Conservation (phyloP, 2,888 invertebrate genomes). For the Conchocele bisecta region DNA sequence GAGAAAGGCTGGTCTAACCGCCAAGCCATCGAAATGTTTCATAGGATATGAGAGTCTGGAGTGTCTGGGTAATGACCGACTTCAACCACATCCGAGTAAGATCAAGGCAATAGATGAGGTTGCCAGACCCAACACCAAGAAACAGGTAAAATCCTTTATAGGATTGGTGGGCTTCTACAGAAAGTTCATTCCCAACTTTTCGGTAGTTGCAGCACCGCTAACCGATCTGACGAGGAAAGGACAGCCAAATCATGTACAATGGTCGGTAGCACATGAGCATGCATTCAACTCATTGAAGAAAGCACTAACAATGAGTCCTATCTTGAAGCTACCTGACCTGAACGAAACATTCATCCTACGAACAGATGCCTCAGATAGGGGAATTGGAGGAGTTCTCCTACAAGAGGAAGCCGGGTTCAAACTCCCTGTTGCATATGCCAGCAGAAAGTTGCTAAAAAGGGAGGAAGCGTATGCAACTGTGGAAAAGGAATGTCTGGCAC, state of each 20-base stretch:
- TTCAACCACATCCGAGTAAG: background rate
- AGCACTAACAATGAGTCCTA: slow-evolving; percentile 4
- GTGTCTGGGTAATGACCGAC: background rate
- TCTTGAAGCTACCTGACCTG: slow-evolving; percentile 38
- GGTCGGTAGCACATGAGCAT: slow-evolving; percentile 15
- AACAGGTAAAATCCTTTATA: slow-evolving; percentile 3
- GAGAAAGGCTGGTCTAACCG: background rate
- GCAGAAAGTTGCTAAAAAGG: no score
- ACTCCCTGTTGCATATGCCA: no score
- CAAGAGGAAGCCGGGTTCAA: slow-evolving; percentile 20
- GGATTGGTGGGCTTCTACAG: slow-evolving; percentile 10
- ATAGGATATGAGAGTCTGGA: no score
- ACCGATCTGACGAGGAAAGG: slow-evolving; percentile 32
- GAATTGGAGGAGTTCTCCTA: slow-evolving; percentile 29
- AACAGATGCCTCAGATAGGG: slow-evolving; percentile 42
- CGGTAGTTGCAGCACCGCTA: slow-evolving; percentile 25
- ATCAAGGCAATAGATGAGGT: background rate
- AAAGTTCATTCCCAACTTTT: slow-evolving; percentile 1
- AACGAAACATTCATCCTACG: slow-evolving; percentile 25
- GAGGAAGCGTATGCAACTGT: no score
- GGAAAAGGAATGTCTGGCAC: no score
- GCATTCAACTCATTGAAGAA: slow-evolving; percentile 27
- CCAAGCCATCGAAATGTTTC: background rate
- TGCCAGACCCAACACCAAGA: background rate
- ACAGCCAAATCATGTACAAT: slow-evolving; percentile 27